Conservation (phyloP, 2,113 vertebrate species). For the Caracal caracal region DNA sequence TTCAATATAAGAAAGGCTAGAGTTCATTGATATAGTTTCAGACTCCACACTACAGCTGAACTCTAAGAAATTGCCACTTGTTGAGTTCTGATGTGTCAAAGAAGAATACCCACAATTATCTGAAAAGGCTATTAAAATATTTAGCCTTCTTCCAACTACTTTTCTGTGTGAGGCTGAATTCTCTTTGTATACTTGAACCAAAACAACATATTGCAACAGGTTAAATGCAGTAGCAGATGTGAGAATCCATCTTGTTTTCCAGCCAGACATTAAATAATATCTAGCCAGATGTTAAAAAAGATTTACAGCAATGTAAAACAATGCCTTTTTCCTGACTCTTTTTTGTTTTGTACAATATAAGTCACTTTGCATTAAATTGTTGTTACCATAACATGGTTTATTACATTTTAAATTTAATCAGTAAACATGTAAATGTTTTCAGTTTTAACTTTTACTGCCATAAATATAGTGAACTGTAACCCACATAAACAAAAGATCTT, state of each 20-base stretch:
- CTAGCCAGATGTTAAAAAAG: not conserved
- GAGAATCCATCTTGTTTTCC: conserved; percentile 23
- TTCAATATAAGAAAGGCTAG: conserved; percentile 14
- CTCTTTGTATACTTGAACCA: not conserved
- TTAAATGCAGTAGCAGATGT: conserved; percentile 51
- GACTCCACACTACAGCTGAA: not conserved
- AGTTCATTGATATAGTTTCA: conserved; percentile 37
- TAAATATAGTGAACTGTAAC: not conserved
- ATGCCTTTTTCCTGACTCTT: not conserved
- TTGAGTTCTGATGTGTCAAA: conserved; percentile 2
- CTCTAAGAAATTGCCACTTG: not conserved
- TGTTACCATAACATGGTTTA: conserved; percentile 18
- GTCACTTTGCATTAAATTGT: conserved; percentile 7
- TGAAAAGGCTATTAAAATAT: not conserved
- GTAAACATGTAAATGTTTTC: not conserved
- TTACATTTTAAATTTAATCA: conserved; percentile 15
- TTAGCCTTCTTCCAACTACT: not conserved
- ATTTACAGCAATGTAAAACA: conserved; percentile 4
- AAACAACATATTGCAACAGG: conserved; percentile 16
- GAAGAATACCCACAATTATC: not conserved
- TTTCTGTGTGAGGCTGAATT: not conserved
- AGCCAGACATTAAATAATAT: conserved; percentile 29
- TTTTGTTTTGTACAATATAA: not conserved
- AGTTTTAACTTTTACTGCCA: conserved; percentile 14
- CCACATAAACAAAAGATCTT: not conserved